Evolutionary conservation across 2,797 vertebrate species (phyloP).

Genomic region (Acipenser transmontanus): DNA sequence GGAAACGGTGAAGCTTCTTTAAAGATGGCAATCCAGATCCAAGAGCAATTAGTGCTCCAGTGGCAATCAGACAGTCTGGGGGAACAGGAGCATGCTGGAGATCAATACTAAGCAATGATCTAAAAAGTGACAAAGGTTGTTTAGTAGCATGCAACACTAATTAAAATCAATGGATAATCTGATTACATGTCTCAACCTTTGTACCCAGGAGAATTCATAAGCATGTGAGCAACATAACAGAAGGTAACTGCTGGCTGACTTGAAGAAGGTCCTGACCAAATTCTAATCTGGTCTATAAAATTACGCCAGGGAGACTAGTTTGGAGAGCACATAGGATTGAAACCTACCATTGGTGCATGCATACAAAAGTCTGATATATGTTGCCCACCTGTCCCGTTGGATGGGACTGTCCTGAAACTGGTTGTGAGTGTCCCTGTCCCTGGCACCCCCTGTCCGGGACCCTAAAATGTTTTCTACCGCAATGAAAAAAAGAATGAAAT

Average conservation of each 20-base stretch:
- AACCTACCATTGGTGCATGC: no score
- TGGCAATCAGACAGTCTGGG: conserved; percentile 56
- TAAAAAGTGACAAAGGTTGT: conserved; percentile 64
- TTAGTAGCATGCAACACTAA: conserved; percentile 60
- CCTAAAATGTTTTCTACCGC: no score
- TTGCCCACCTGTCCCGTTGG: no score
- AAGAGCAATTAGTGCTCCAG: conserved; percentile 39
- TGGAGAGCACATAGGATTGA: no score
- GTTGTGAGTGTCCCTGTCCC: no score
- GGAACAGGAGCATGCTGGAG: conserved; percentile 43
- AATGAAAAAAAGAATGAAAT: no score
- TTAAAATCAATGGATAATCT: conserved; percentile 78
- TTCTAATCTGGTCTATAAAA: conserved; percentile 42
- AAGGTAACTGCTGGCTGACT: conserved; percentile 36
- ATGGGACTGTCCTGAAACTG: no score
- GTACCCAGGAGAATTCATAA: conserved; percentile 56
- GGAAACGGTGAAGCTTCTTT: conserved; percentile 25
- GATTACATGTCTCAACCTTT: conserved; percentile 63
- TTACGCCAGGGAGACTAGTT: neutral
- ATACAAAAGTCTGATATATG: no score
- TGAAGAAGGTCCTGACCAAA: conserved; percentile 52
- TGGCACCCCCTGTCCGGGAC: no score
- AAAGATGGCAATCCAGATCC: conserved; percentile 43
- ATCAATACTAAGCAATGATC: conserved; percentile 63
- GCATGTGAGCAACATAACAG: conserved; percentile 37